Percentiles rank a stretch among this genome's conserved stretches.
Conservation (phyloP, 2,797 vertebrate species). For the Bradypodion pumilum region DNA sequence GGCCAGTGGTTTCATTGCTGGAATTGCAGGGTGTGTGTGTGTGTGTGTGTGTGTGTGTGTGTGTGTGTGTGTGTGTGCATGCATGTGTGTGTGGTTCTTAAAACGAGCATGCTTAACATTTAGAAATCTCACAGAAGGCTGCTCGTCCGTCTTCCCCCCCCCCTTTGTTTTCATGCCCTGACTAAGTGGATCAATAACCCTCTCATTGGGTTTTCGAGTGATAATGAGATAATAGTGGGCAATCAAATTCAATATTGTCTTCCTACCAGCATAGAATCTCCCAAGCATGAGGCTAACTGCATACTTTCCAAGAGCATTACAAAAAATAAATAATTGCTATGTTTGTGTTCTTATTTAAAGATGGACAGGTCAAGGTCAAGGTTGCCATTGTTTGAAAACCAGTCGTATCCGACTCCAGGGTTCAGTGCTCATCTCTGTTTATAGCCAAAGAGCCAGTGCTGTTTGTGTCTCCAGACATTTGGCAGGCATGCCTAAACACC, state of each 20-base stretch:
- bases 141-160: not conserved
- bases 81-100: no score
- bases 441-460: no score
- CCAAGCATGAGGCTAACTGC: not conserved
- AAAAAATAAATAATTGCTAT: not conserved
- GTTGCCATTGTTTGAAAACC: no score
- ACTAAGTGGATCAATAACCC: slow-evolving; percentile 8
- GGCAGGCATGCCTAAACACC: no score
- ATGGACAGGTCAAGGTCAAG: no score
- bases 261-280: not conserved
- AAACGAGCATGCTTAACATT: not conserved
- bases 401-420: no score
- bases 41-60: no score
- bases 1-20: not conserved
- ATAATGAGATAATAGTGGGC: slow-evolving; percentile 45
- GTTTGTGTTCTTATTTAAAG: not conserved
- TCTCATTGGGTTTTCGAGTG: not conserved
- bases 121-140: not conserved
- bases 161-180: slow-evolving; percentile 4
- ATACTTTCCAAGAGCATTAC: slow-evolving; percentile 14
- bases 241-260: slow-evolving; percentile 49
- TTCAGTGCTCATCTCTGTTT: no score
- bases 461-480: no score
- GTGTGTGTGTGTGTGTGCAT: no score
- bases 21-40: no score